phyloP scores from a whole-genome alignment of 2,888 invertebrate species.

The Euphydryas editha region DNA sequence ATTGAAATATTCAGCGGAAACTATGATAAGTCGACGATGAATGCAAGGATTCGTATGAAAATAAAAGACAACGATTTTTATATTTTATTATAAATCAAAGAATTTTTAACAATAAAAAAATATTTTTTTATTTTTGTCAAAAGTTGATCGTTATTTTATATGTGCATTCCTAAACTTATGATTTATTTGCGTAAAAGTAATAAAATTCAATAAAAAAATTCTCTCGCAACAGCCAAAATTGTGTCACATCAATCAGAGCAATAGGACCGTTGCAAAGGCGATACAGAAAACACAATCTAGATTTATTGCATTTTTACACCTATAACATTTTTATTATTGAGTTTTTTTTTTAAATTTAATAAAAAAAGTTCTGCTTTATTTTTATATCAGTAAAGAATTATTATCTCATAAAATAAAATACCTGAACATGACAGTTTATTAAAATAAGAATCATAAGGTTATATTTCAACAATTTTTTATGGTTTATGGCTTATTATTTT shows the following conservation, averaged over 20 bases:
- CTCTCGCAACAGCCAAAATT: not conserved
- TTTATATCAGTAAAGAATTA: not conserved
- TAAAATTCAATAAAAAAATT: not conserved
- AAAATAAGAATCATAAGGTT: not conserved
- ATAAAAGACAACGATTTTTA: too few relatives aligned
- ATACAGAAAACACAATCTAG: not conserved
- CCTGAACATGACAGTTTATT: not conserved
- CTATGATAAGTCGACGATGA: too few relatives aligned
- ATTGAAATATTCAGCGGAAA: too few relatives aligned
- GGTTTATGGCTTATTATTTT: not conserved
- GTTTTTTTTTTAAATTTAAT: not conserved
- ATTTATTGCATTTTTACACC: conserved; percentile 11
- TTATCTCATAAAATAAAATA: not conserved
- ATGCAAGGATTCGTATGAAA: too few relatives aligned
- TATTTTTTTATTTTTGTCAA: not conserved
- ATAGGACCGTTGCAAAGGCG: not conserved
- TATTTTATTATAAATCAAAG: too few relatives aligned
- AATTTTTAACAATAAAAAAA: too few relatives aligned
- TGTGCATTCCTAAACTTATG: conserved; percentile 2
- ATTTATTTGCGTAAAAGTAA: not conserved
- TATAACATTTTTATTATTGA: not conserved
- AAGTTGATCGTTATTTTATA: not conserved
- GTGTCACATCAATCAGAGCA: not conserved
- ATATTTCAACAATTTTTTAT: not conserved
- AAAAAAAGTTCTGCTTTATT: not conserved